phyloP scores from a whole-genome alignment of 2,888 invertebrate species.

The Eupithecia abbreviata region DNA sequence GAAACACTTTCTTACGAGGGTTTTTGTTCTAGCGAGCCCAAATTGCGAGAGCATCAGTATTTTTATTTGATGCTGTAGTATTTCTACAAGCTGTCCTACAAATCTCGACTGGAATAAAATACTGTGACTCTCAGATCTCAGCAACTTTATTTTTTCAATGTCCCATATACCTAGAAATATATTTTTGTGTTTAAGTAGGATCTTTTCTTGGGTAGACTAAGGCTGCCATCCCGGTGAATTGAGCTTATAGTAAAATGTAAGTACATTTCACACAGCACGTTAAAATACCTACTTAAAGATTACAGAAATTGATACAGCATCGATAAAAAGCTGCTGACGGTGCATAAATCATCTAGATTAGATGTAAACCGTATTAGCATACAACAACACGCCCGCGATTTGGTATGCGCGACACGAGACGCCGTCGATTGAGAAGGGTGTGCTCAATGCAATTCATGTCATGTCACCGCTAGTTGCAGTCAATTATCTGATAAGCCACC shows the following conservation, averaged over 20 bases:
- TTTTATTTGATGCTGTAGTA: neutral
- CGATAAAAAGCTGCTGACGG: slow-evolving; percentile 12
- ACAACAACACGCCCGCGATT: slow-evolving; percentile 37
- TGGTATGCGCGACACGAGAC: slow-evolving; percentile 49
- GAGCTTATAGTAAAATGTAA: neutral
- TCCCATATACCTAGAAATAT: neutral
- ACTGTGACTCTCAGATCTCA: neutral
- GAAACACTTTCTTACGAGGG: slow-evolving; percentile 38
- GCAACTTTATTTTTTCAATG: neutral
- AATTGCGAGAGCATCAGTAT: slow-evolving; percentile 15
- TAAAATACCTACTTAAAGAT: neutral
- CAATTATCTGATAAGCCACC: slow-evolving; percentile 78
- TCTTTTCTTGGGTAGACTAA: neutral
- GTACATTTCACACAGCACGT: neutral
- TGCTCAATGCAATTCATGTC: slow-evolving; percentile 52
- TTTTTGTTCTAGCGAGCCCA: slow-evolving; percentile 17
- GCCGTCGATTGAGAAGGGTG: slow-evolving; percentile 42
- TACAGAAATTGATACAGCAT: neutral
- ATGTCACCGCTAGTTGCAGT: slow-evolving; percentile 64
- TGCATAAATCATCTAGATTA: slow-evolving; percentile 15
- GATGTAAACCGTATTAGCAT: slow-evolving; percentile 22
- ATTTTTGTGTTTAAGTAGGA: neutral
- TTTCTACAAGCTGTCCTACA: neutral
- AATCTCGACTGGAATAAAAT: neutral
- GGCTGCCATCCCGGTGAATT: neutral